Base-by-base conservation (phyloP, 2,113 vertebrate genomes). In the Tyrannus savana region DNA sequence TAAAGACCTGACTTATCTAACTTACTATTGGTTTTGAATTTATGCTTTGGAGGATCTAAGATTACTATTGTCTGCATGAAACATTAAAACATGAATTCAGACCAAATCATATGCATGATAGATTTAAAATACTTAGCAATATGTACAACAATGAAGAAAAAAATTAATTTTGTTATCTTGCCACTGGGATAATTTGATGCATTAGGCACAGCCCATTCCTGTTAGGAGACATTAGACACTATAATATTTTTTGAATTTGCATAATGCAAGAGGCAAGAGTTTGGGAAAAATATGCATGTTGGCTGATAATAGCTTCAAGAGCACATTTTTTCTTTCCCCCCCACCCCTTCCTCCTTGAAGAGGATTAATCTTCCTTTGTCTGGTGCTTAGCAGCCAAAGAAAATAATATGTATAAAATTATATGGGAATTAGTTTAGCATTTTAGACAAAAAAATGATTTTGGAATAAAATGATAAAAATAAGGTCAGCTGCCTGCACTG, bases 351-450 rank as follows among this genome's bases (percentile, higher is more conserved):
- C 31, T 35, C 55, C 59, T 76, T 49, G 92, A 92, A 95, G 69
- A 85, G 24, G 63, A 96, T 93, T 95, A 94, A 90, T 78, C 35
- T 94, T 96, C 73, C 35, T 96, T 89, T 93, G n/a, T 60, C 59
- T 87, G 39, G 59, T 92, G 50, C 58, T 84, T 96, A 94, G 41
- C 60, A 93, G 44, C 19, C 71, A 90, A 55, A 95, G 90, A 94
- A 53, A 74, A 96, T 91, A 96, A 76, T 42, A 33, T 74, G 19
- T 62, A 90, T 76, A 77, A 89, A 97, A 97, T 91, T 83, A 91
- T 78, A 94, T 24, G 68, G 7, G n/a, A 90, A 84, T 84, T 89
- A 72, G 41, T 95, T 89, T 78, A 52, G 63, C 74, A 85, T 74
- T 96, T 95, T 73, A 63, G 93, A 95, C 80, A 44, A 75, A 76